Base-by-base conservation (phyloP, 1,140 invertebrate species). In the Sipha flava region DNA sequence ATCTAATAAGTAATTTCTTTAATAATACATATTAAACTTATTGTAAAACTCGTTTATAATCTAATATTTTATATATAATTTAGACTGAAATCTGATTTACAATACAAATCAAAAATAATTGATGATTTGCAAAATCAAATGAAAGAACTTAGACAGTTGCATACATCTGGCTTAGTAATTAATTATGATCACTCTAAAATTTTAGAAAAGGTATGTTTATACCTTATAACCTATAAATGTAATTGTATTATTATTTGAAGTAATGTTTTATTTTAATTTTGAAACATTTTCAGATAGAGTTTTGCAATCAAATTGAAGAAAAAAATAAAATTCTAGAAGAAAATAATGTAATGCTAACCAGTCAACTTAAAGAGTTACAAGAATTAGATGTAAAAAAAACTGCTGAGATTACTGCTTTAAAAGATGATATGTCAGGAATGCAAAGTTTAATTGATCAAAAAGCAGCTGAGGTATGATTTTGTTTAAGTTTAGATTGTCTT, bases 371-470 rank as follows among this genome's bases (percentile, higher is more conserved):
- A 77, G 73, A 54, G 2, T 43, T 59, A 59, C 52, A 77, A 57
- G 73, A 77, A 43, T 57, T 77, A 43, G 31, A 77, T 18, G 21
- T 23, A 57, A 57, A 57, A 57, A 77, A 77, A 57, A 59, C 29
- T 77, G 21, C n/a, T 31, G 73, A 77, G 10, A 52, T 77, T 57
- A 26, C 21, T 18, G 14, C n/a, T 29, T 59, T 77, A 59, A 77
- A 77, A 77, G 73, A 57, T 29, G 73, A 77, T 26, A 43, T 77
- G 34, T 57, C 23, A 16, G 73, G 73, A 77, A 77, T 77, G 73
- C 73, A 77, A 57, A 59, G 23, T 77, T 57, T 59, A 43, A 77
- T 77, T 43, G 73, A 77, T 77, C 73, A 77, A 57, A 77, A 77
- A 59, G 9, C 52, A 43, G 52, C 73, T 9, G 73, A 77, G 34